Percentiles rank a stretch among this genome's conserved stretches.
Conservation (phyloP, 1,140 invertebrate species). For the Elymnias hypermnestra region DNA sequence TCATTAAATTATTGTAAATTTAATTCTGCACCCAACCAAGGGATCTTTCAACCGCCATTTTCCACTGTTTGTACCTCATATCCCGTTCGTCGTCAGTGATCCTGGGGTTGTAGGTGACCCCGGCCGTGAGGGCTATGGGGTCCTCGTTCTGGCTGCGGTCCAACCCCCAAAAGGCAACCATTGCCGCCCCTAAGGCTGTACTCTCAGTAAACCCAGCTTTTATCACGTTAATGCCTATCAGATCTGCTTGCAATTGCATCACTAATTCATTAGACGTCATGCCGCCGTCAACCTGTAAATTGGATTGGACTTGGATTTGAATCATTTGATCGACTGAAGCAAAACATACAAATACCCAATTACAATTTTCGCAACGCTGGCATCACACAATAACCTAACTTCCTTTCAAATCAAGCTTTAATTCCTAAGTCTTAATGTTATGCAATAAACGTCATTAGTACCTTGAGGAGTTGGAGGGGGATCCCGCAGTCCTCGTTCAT, state of each 20-base stretch:
- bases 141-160: constrained; percentile 64
- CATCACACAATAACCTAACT: no score
- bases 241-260: constrained; percentile 84
- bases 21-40: constrained; percentile 84
- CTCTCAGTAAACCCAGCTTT: constrained; percentile 89
- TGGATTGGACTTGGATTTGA: neutral
- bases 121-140: constrained; percentile 71
- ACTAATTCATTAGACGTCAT: constrained; percentile 92
- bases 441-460: no score
- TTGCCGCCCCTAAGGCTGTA: constrained; percentile 88
- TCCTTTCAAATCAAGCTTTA: no score
- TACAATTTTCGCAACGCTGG: no score
- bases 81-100: constrained; percentile 84
- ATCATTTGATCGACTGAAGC: neutral
- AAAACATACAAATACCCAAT: no score
- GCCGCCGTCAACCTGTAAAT: constrained; percentile 91
- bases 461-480: constrained; percentile 82
- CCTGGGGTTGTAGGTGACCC: constrained; percentile 81
- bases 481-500: constrained; percentile 92
- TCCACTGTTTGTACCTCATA: constrained; percentile 87
- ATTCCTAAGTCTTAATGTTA: no score
- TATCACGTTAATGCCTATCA: constrained; percentile 78
- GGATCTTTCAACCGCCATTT: constrained; percentile 88
- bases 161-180: constrained; percentile 85
- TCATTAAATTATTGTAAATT: neutral